Percentiles rank a stretch among this genome's conserved stretches.
These are phyloP conservation scores for Drosophila arawakana DNA, from an alignment of 1,140 invertebrate species.

Conservation along the genomic window DNA sequence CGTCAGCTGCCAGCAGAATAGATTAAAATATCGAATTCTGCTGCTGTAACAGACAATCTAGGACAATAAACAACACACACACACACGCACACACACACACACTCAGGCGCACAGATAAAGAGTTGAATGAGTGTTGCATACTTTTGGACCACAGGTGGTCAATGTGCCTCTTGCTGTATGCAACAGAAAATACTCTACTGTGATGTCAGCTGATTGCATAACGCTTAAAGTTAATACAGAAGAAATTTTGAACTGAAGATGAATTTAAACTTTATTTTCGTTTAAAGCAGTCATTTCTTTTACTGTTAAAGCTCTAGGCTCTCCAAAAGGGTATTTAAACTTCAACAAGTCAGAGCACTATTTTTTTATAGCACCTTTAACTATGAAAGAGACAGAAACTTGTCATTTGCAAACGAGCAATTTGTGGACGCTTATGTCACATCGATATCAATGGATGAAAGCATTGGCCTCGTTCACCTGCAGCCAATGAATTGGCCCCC, in stretches of 20 bases:
- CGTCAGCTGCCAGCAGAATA: constrained; percentile 49
- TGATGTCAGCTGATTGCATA: too few species aligned
- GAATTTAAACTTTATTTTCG: too few species aligned
- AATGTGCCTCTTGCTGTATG: constrained; percentile 25
- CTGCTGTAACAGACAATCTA: constrained; percentile 34
- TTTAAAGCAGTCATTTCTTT: not conserved
- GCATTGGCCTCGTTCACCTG: constrained; percentile 29
- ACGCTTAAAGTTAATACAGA: too few species aligned
- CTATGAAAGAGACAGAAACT: constrained; percentile 14
- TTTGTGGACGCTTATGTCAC: constrained; percentile 58
- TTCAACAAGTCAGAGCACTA: not conserved
- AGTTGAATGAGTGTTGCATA: constrained; percentile 27
- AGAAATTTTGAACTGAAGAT: too few species aligned
- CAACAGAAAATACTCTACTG: constrained; percentile 22
- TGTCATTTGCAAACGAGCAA: constrained; percentile 70
- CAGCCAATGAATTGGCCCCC: constrained; percentile 11
- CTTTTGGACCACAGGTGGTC: constrained; percentile 60
- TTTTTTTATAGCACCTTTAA: constrained; percentile 2
- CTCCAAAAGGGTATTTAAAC: constrained; percentile 6
- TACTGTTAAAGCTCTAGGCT: too few species aligned
- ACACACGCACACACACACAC: not conserved
- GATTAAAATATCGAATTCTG: constrained; percentile 74
- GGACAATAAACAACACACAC: not conserved
- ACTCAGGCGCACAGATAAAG: not conserved
- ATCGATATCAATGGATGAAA: constrained; percentile 39